Evolutionary conservation across 2,888 invertebrate species (phyloP).

Genomic region (Candidula unifasciata): DNA sequence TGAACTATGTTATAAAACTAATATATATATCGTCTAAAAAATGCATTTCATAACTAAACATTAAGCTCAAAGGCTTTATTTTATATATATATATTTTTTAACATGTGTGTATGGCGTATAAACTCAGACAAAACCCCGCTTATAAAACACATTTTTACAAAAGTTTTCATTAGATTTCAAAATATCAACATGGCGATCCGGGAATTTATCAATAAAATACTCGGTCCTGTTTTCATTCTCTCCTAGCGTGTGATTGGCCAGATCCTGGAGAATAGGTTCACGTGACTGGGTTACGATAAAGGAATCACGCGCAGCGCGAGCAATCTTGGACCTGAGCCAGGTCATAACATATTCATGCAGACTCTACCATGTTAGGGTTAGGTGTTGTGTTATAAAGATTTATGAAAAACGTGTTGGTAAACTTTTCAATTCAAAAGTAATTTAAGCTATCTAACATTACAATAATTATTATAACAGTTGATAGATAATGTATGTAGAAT

Average conservation of each 20-base stretch:
- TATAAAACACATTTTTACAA: too few species aligned
- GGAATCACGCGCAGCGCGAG: slow-evolving; percentile 14
- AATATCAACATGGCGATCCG: too few species aligned
- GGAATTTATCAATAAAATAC: too few species aligned
- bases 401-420: not conserved
- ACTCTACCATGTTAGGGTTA: not conserved
- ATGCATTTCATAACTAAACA: too few species aligned
- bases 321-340: slow-evolving; percentile 26
- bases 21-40: too few species aligned
- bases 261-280: not conserved
- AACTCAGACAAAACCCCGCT: too few species aligned
- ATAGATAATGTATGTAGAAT: not conserved
- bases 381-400: slow-evolving; percentile 24
- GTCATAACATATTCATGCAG: slow-evolving; percentile 22
- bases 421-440: not conserved
- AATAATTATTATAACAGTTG: not conserved
- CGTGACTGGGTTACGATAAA: not conserved
- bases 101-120: too few species aligned
- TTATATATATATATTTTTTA: too few species aligned
- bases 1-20: too few species aligned
- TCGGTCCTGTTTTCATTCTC: not conserved
- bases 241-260: slow-evolving; percentile 21
- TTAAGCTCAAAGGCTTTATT: too few species aligned
- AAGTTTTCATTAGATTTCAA: too few species aligned
- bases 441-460: not conserved